Conservation (phyloP, 2,888 invertebrate genomes). For the Folsomia candida region DNA sequence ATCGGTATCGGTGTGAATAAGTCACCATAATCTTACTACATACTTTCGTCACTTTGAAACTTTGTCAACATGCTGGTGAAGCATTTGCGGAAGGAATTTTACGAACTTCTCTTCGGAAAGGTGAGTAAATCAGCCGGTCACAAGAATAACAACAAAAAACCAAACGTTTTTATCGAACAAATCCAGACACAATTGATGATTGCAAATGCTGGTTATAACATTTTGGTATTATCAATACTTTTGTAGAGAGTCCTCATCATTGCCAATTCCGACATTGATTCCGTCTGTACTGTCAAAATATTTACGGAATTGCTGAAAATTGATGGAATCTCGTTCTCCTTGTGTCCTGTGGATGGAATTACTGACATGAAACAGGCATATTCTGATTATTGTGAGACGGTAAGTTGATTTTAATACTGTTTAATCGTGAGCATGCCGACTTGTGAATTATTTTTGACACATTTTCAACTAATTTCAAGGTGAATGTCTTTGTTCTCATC, state of each 20-base stretch:
- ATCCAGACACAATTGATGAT: too few species aligned
- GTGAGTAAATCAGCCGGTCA: too few species aligned
- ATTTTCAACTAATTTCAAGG: too few species aligned
- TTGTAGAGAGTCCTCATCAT: conserved; percentile 74
- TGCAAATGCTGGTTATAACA: too few species aligned
- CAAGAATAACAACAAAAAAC: too few species aligned
- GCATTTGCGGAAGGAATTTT: conserved; percentile 81
- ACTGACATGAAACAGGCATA: conserved; percentile 75
- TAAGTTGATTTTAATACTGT: conserved; percentile 1
- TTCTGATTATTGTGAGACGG: conserved; percentile 60
- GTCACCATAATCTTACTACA: too few species aligned
- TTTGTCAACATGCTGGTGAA: conserved; percentile 81
- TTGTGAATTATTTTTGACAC: too few species aligned
- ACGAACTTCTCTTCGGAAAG: conserved; percentile 74
- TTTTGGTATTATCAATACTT: conserved; percentile 51
- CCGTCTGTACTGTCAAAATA: conserved; percentile 89
- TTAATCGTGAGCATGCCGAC: background rate
- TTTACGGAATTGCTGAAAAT: conserved; percentile 82
- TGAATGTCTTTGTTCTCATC: conserved; percentile 76
- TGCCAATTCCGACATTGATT: conserved; percentile 90
- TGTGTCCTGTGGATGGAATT: conserved; percentile 77
- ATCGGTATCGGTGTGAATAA: too few species aligned
- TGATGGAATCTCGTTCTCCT: conserved; percentile 84
- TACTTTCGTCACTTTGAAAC: too few species aligned
- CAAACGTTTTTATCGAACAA: too few species aligned